Conservation (phyloP, 2,797 vertebrate genomes). For the Remorina albescens region DNA sequence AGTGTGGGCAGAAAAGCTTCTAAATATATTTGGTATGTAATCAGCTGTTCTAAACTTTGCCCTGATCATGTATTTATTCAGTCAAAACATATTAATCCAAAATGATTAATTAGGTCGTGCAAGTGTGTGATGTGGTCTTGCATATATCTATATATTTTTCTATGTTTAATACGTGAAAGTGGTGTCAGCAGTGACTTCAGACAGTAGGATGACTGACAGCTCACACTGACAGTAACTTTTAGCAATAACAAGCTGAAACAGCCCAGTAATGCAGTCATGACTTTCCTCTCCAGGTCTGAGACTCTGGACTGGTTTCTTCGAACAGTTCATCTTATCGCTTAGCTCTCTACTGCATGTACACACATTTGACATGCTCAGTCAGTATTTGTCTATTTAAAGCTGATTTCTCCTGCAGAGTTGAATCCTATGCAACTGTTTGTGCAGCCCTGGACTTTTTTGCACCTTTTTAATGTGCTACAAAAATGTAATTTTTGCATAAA, state of each 20-base stretch:
- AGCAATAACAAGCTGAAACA: slow-evolving; percentile 71
- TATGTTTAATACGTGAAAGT: slow-evolving; percentile 51
- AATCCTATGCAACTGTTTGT: slow-evolving; percentile 78
- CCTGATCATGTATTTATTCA: slow-evolving; percentile 52
- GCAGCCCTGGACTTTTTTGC: slow-evolving; percentile 60
- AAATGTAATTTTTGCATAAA: slow-evolving; percentile 56
- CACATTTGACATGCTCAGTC: slow-evolving; percentile 32
- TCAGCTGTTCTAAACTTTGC: slow-evolving; percentile 23
- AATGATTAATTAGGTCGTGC: slow-evolving; percentile 54
- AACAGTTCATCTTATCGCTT: slow-evolving; percentile 34
- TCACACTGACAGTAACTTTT: slow-evolving; percentile 30
- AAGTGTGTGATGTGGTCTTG: slow-evolving; percentile 59
- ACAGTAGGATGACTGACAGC: slow-evolving; percentile 31
- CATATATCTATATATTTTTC: slow-evolving; percentile 47
- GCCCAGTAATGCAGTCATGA: slow-evolving; percentile 38
- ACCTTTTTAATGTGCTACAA: slow-evolving; percentile 65
- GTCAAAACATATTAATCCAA: slow-evolving; percentile 44
- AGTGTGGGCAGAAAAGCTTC: slow-evolving; percentile 19
- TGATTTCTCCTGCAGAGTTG: slow-evolving; percentile 62
- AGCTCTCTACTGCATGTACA: slow-evolving; percentile 60
- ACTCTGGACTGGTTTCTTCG: slow-evolving; percentile 35
- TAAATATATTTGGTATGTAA: slow-evolving; percentile 28
- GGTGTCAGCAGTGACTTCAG: slow-evolving; percentile 33
- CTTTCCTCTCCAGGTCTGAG: slow-evolving; percentile 41
- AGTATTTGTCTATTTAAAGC: slow-evolving; percentile 40